Conservation (phyloP, 1,140 invertebrate genomes). For the Cecropterus lyciades region DNA sequence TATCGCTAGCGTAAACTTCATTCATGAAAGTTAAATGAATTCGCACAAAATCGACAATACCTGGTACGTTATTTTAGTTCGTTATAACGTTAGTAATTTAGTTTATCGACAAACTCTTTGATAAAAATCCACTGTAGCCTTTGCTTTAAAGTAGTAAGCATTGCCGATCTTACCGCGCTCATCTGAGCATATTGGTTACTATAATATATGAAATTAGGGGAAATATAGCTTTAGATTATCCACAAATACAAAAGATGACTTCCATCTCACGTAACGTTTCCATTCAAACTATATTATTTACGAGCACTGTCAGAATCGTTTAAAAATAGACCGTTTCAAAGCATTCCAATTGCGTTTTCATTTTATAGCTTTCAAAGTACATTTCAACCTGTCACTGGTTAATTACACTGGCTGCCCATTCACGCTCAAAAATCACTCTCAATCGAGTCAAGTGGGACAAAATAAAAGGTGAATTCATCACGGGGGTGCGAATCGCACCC, state of each 20-base stretch:
- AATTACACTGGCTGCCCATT: slow-evolving; percentile 79
- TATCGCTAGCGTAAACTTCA: slow-evolving; percentile 62
- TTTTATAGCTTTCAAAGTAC: slow-evolving; percentile 78
- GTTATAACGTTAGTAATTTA: neutral
- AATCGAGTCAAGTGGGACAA: slow-evolving; percentile 81
- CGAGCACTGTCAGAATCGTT: neutral
- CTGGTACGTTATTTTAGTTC: slow-evolving; percentile 8
- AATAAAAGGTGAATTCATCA: slow-evolving; percentile 82
- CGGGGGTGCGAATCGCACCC: slow-evolving; percentile 73
- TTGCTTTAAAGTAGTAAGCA: too few species aligned
- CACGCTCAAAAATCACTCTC: slow-evolving; percentile 82
- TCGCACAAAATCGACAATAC: slow-evolving; percentile 39
- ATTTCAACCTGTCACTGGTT: slow-evolving; percentile 78
- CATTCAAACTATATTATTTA: neutral
- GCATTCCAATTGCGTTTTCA: slow-evolving; percentile 68
- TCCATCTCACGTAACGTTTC: too few species aligned
- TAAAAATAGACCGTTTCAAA: slow-evolving; percentile 41
- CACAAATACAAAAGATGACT: too few species aligned
- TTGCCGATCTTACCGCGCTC: too few species aligned
- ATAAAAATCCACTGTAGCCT: too few species aligned
- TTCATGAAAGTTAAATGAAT: slow-evolving; percentile 62
- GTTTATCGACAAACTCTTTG: too few species aligned
- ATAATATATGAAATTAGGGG: too few species aligned
- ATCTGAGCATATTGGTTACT: too few species aligned
- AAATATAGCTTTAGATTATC: too few species aligned